Evolutionary conservation across 2,113 vertebrate species (phyloP).

Genomic region (Lagopus leucura): DNA sequence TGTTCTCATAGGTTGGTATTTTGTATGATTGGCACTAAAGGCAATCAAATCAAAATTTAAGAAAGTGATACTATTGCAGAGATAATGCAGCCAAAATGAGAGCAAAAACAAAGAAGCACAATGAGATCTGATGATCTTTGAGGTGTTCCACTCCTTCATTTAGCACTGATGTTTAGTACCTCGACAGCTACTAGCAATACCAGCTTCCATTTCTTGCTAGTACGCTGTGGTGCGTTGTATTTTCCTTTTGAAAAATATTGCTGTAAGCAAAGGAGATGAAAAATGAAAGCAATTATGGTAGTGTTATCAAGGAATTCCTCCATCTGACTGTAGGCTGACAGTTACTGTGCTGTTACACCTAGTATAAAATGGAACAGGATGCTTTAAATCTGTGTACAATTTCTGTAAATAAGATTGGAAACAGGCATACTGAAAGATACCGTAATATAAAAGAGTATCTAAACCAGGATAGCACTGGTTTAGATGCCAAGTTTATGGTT

Average conservation of each 20-base stretch:
- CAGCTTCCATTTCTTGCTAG: background rate
- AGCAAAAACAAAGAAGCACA: background rate
- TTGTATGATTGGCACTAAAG: background rate
- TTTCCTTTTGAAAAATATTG: background rate
- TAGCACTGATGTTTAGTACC: slow-evolving; percentile 22
- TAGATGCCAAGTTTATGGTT: background rate
- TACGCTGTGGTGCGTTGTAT: background rate
- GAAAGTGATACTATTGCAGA: background rate
- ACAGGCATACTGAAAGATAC: background rate
- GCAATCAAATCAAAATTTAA: background rate
- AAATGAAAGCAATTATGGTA: background rate
- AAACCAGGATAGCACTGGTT: background rate
- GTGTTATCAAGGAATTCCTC: background rate
- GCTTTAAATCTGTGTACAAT: background rate
- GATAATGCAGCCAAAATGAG: background rate
- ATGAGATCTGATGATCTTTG: background rate
- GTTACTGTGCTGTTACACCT: background rate
- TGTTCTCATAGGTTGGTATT: background rate
- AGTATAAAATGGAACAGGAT: background rate
- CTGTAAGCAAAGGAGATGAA: background rate
- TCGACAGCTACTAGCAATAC: background rate
- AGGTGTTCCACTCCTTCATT: background rate
- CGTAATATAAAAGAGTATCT: background rate
- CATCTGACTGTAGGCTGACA: background rate
- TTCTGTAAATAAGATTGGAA: background rate